Evolutionary conservation across 2,888 invertebrate genomes (phyloP).

Genomic region (Pachydiplax longipennis): DNA sequence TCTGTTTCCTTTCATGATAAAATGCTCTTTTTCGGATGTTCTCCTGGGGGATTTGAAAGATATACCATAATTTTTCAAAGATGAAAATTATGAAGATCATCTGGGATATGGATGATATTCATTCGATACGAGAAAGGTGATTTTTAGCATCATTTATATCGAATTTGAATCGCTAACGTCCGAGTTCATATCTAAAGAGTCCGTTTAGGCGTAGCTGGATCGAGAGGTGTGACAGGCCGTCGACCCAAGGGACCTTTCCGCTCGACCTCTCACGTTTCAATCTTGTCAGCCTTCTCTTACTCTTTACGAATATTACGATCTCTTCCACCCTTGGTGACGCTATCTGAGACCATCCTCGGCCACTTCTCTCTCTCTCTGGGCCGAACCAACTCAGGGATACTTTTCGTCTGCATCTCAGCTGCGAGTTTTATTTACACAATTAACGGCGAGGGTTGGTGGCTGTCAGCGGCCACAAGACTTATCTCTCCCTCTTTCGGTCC

Average conservation of each 20-base stretch:
- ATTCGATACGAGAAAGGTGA: too few species aligned
- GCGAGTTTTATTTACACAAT: slow-evolving; percentile 6
- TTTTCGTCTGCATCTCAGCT: not conserved
- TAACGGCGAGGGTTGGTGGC: not conserved
- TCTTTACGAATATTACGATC: not conserved
- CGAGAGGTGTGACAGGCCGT: too few species aligned
- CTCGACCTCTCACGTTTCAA: not conserved
- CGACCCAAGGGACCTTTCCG: not conserved
- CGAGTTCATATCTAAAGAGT: not conserved
- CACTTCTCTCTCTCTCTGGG: too few species aligned
- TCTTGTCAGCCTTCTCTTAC: not conserved
- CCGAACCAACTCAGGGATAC: not conserved
- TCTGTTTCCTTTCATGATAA: too few species aligned
- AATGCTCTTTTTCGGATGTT: too few species aligned
- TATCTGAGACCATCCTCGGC: too few species aligned
- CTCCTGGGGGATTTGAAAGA: too few species aligned
- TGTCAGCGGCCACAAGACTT: not conserved
- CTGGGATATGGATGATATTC: too few species aligned
- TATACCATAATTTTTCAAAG: too few species aligned
- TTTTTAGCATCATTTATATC: too few species aligned
- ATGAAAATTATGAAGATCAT: too few species aligned
- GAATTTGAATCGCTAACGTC: too few species aligned
- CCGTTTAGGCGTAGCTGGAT: not conserved
- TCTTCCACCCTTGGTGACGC: not conserved
- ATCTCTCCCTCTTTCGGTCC: not conserved